Conservation (phyloP, 2,797 vertebrate species). For the Tokudaia muenninki region DNA sequence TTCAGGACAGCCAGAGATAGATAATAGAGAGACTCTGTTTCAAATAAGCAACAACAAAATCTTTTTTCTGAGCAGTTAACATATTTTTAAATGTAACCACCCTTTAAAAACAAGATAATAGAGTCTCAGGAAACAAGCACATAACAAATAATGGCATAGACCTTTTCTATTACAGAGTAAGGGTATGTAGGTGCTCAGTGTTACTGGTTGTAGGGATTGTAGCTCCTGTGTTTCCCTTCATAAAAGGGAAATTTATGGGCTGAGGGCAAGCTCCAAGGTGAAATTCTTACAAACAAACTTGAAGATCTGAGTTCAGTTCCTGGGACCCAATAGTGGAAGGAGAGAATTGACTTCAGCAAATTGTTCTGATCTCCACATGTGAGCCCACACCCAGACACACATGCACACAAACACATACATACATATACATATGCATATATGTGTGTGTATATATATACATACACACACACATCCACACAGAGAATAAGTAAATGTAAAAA, state of each 20-base stretch:
- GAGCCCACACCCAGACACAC: too few relatives aligned
- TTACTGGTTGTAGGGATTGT: background rate
- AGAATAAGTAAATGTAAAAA: background rate
- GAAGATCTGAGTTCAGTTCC: background rate
- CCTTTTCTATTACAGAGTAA: background rate
- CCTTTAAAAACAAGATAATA: background rate
- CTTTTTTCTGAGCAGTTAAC: background rate
- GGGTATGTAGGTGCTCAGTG: background rate
- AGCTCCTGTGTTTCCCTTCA: background rate
- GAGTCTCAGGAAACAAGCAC: background rate
- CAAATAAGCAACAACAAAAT: too few relatives aligned
- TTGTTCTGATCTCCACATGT: background rate
- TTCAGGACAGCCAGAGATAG: background rate
- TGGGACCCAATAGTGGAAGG: background rate
- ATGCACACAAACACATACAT: background rate
- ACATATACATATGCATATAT: background rate
- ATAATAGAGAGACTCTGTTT: background rate
- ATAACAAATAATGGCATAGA: background rate
- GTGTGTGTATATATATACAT: too few relatives aligned
- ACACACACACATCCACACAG: background rate
- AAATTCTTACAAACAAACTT: background rate
- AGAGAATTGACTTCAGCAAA: background rate
- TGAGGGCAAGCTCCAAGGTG: background rate
- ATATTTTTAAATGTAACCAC: background rate
- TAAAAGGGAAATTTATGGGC: background rate